Base-by-base conservation (phyloP, 2,888 invertebrate genomes). In the Spilosoma lubricipeda region DNA sequence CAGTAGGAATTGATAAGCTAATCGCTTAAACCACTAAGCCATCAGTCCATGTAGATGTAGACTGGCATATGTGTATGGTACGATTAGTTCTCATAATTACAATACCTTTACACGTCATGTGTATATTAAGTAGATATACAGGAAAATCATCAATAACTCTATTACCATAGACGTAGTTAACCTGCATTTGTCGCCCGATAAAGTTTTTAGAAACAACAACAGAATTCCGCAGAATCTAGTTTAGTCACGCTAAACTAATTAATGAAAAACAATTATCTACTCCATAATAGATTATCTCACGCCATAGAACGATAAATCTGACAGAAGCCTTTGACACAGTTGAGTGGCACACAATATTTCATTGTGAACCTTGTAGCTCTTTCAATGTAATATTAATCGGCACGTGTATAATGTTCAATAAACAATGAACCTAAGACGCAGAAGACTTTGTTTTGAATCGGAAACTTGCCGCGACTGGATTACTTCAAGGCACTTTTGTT, bases 201-300 rank as follows among this genome's bases (percentile, higher is more conserved):
- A 75, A 87, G 92, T 93, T 92, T 91, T 90, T 89, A 91, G 93
- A 92, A 93, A 89, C 81, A 65, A 72, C 75, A 72, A 73, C 71
- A 81, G 81, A 89, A 89, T 92, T 92, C 90, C 85, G 78, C 71
- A 83, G 86, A 91, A 90, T 88, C 86, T 79, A 80, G 89, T 87
- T 83, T 77, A 85, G 88, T 89, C 90, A 92, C 89, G 89, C 81
- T 75, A 89, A 80, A 77, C 72, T 83, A 87, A 83, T 79, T 78
- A 80, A 74, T 82, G 80, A 83, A 85, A 86, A 88, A 88, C 86
- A 88, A 92, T 92, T 90, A 90, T 84, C 78, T 84, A 79, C 81
- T 80, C 83, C 78, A 80, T 80, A 83, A 85, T 84, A 85, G 77
- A 89, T 90, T 91, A 89, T 90, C 84, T 84, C 85, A 87, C 84